These are phyloP conservation scores for Regulus satrapa DNA, from an alignment of 2,113 vertebrate species.

Conservation along the genomic window DNA sequence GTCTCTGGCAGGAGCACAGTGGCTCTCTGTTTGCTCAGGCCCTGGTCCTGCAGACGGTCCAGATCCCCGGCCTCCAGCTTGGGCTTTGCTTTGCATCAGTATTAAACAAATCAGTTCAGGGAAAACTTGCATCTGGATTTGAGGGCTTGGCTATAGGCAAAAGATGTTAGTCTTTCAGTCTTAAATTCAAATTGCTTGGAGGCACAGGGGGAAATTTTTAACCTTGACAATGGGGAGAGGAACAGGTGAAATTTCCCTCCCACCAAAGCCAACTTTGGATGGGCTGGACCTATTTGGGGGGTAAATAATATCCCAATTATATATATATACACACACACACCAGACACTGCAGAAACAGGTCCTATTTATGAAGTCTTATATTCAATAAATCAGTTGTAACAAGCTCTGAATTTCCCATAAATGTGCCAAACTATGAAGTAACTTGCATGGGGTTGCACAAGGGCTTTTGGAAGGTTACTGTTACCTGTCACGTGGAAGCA, in stretches of 20 bases:
- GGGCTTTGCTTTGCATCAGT: background rate
- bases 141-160: background rate
- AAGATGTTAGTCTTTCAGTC: background rate
- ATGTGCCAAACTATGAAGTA: background rate
- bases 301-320: background rate
- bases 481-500: background rate
- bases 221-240: background rate
- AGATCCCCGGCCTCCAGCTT: background rate
- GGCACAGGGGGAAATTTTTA: background rate
- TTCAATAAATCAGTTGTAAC: background rate
- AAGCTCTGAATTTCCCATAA: background rate
- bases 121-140: background rate
- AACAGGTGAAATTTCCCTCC: background rate
- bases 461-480: background rate
- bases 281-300: background rate
- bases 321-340: background rate
- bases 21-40: background rate
- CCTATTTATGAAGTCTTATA: background rate
- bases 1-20: background rate
- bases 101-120: background rate
- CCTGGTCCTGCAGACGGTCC: fast-evolving
- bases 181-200: background rate
- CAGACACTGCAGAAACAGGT: background rate
- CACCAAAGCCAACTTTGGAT: background rate
- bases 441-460: background rate